These are phyloP conservation scores for Lateolabrax maculatus DNA, from an alignment of 2,797 vertebrate species.

Conservation along the genomic window DNA sequence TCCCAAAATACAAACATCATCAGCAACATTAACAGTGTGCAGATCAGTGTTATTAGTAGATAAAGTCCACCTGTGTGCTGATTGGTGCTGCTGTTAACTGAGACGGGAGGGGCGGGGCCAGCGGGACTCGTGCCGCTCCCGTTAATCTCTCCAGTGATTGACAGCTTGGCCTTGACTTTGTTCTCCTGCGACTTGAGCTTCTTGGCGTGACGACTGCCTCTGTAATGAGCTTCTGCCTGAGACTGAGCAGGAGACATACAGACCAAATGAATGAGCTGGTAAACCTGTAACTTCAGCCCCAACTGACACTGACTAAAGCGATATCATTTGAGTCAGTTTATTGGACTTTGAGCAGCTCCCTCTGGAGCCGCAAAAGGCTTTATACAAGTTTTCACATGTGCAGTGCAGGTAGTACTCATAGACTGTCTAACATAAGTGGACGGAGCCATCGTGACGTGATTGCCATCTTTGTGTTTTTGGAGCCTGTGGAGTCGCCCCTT, in stretches of 20 bases:
- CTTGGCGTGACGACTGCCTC: conserved; percentile 99
- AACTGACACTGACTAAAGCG: neutral
- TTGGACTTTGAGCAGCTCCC: neutral
- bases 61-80: conserved; percentile 65
- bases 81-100: conserved; percentile 48
- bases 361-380: neutral
- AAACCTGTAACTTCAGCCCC: no score
- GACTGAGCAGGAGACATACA: conserved; percentile 88
- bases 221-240: conserved; percentile 99
- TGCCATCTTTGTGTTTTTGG: no score
- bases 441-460: no score
- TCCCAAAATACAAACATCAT: neutral
- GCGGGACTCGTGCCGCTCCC: conserved; percentile 74
- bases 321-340: neutral
- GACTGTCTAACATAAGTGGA: no score
- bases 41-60: neutral
- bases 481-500: no score
- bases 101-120: conserved; percentile 46
- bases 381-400: no score
- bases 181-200: conserved; percentile 98
- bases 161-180: conserved; percentile 92
- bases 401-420: no score
- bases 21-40: neutral
- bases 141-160: conserved; percentile 56
- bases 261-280: neutral